phyloP scores from a whole-genome alignment of 1,140 invertebrate genomes.

The Sinella curviseta region DNA sequence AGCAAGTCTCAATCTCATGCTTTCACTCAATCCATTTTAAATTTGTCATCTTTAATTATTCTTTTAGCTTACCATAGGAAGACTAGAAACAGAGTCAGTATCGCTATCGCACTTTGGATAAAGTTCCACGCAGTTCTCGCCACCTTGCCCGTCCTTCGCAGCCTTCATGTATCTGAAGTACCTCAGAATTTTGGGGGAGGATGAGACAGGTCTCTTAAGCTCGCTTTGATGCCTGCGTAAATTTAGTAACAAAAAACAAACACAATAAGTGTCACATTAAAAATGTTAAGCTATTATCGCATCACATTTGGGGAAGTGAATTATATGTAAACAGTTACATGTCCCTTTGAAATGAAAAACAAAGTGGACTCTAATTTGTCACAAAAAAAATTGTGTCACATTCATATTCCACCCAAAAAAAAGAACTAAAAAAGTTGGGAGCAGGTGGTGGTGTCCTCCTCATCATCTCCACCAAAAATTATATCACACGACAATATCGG shows the following conservation, averaged over 20 bases:
- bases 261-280: constrained; percentile 21
- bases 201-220: constrained; percentile 73
- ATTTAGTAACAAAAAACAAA: constrained; percentile 43
- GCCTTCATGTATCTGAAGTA: constrained; percentile 87
- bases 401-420: no score
- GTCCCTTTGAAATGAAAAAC: no score
- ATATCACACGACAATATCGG: no score
- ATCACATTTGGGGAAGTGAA: no score
- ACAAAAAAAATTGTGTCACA: no score
- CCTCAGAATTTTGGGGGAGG: constrained; percentile 78
- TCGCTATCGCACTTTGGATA: constrained; percentile 70
- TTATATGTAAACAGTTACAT: no score
- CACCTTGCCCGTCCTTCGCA: constrained; percentile 80
- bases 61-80: constrained; percentile 47
- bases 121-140: constrained; percentile 65
- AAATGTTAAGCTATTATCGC: neutral
- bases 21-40: neutral
- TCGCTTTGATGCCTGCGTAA: constrained; percentile 75
- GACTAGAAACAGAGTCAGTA: constrained; percentile 54
- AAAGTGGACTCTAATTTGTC: no score
- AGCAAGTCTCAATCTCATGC: neutral
- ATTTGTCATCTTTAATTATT: neutral
- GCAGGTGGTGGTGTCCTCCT: no score
- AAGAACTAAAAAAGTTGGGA: no score
- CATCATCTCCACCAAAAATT: no score